These are phyloP conservation scores for Synergus laeviventris DNA, from an alignment of 2,888 invertebrate species.

Conservation along the genomic window DNA sequence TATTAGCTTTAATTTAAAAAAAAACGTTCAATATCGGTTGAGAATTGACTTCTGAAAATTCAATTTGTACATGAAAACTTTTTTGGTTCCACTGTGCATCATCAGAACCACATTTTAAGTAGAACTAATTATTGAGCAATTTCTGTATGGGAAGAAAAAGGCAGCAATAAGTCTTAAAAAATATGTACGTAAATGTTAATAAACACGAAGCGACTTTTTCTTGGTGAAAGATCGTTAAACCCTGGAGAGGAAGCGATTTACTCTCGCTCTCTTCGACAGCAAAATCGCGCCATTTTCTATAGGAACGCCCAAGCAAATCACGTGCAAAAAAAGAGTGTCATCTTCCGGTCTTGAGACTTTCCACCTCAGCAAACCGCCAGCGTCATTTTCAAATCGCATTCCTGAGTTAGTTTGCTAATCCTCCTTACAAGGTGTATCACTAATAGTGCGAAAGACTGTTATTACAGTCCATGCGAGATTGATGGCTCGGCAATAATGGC, in stretches of 20 bases:
- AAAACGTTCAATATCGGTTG: too few relatives aligned
- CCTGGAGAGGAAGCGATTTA: constrained; percentile 30
- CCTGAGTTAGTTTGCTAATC: constrained; percentile 32
- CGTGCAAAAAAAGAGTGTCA: constrained; percentile 30
- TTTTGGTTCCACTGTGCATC: too few relatives aligned
- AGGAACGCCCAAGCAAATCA: constrained; percentile 36
- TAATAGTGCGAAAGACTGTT: constrained; percentile 25
- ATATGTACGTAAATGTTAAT: neutral
- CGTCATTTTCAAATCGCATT: constrained; percentile 18
- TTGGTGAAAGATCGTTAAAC: constrained; percentile 32
- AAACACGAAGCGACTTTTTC: neutral
- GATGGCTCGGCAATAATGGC: constrained; percentile 21
- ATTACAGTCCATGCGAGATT: constrained; percentile 24
- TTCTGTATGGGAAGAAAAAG: too few relatives aligned
- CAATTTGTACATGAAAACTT: too few relatives aligned
- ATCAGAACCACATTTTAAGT: too few relatives aligned
- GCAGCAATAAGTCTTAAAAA: too few relatives aligned
- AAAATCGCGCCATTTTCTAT: constrained; percentile 28
- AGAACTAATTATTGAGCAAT: too few relatives aligned
- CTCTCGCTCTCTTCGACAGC: constrained; percentile 20
- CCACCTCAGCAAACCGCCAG: neutral
- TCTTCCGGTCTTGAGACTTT: constrained; percentile 35
- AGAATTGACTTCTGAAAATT: too few relatives aligned
- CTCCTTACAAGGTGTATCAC: constrained; percentile 34
- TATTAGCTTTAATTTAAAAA: too few relatives aligned